These are phyloP conservation scores for Sceliomorpha sp. DNA, from an alignment of 2,888 invertebrate genomes.

Conservation along the genomic window DNA sequence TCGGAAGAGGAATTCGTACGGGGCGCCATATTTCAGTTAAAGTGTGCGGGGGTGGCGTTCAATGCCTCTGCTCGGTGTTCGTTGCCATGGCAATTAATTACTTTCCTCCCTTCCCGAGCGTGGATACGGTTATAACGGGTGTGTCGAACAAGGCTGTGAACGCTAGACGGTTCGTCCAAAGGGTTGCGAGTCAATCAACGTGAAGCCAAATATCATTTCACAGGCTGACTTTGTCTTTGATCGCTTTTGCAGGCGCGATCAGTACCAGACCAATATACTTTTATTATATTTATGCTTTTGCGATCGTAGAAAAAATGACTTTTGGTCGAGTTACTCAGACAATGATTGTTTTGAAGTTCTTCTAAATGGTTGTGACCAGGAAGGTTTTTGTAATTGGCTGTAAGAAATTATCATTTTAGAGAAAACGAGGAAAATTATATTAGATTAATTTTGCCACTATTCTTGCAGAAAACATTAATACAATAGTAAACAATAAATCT, in stretches of 20 bases:
- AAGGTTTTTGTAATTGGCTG: too few relatives aligned
- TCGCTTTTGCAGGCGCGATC: constrained; percentile 18
- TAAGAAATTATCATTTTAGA: too few relatives aligned
- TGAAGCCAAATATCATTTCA: constrained; percentile 43
- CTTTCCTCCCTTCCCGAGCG: constrained; percentile 76
- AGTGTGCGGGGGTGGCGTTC: constrained; percentile 75
- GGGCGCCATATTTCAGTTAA: constrained; percentile 80
- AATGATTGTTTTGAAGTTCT: too few relatives aligned
- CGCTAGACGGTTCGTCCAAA: constrained; percentile 48
- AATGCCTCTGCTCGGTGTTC: constrained; percentile 76
- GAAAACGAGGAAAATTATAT: too few relatives aligned
- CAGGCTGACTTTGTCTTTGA: constrained; percentile 29
- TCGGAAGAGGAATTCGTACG: constrained; percentile 73
- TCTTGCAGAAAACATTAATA: too few relatives aligned
- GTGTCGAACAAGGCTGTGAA: constrained; percentile 67
- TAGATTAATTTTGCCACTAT: too few relatives aligned
- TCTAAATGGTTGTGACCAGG: too few relatives aligned
- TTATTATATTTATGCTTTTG: background rate
- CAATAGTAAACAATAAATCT: too few relatives aligned
- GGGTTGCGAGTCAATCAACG: constrained; percentile 56
- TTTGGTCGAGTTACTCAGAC: too few relatives aligned
- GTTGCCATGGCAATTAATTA: constrained; percentile 81
- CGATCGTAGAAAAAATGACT: too few relatives aligned
- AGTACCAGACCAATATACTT: background rate
- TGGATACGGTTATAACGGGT: constrained; percentile 74